phyloP scores from a whole-genome alignment of 2,888 invertebrate genomes.

The Dasypogon diadema region DNA sequence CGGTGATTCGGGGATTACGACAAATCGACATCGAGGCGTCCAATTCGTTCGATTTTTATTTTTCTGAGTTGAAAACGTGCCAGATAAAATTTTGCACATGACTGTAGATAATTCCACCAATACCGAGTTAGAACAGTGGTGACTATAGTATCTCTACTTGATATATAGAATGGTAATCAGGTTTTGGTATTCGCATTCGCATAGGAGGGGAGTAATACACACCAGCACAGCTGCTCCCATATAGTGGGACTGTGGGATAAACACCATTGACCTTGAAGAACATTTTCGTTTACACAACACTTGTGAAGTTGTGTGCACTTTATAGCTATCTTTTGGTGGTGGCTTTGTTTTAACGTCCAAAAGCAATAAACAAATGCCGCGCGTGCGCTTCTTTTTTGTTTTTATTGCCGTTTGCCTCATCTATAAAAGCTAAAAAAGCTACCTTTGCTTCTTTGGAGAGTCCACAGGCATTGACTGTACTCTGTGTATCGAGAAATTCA shows the following conservation, averaged over 20 bases:
- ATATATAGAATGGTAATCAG: too few relatives aligned
- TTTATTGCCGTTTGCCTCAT: not conserved
- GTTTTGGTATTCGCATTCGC: too few relatives aligned
- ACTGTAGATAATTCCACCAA: constrained; percentile 21
- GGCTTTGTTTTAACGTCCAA: constrained; percentile 9
- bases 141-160: too few relatives aligned
- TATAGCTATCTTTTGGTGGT: not conserved
- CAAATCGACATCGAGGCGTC: constrained; percentile 1
- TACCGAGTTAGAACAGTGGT: too few relatives aligned
- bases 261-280: constrained; percentile 30
- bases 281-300: constrained; percentile 4
- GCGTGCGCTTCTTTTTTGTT: constrained; percentile 11
- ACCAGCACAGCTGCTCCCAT: not conserved
- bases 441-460: not conserved
- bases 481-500: too few relatives aligned
- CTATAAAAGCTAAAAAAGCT: not conserved
- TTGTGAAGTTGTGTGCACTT: constrained; percentile 7
- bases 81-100: constrained; percentile 22
- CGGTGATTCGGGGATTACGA: not conserved
- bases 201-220: not conserved
- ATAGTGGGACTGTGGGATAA: not conserved
- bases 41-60: not conserved
- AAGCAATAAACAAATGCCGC: constrained; percentile 20
- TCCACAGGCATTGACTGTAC: not conserved
- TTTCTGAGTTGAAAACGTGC: constrained; percentile 25